Evolutionary conservation across 2,888 invertebrate genomes (phyloP).

Genomic region (Drosophila percnosoma): DNA sequence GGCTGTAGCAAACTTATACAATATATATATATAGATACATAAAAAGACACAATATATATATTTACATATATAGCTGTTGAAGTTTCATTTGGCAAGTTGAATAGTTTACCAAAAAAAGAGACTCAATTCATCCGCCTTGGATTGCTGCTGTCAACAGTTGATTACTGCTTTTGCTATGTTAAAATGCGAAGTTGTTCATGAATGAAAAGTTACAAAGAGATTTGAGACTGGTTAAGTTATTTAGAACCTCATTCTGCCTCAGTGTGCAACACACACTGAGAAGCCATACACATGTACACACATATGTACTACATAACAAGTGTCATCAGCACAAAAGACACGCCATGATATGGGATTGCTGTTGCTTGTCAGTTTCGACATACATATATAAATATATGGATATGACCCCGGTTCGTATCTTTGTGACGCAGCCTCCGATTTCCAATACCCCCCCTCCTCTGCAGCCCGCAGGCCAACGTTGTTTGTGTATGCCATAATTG

Average conservation of each 20-base stretch:
- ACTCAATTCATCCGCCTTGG: neutral
- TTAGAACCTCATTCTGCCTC: neutral
- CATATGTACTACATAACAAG: conserved; percentile 59
- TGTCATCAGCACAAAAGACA: conserved; percentile 73
- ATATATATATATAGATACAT: too few species aligned
- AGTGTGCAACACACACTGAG: conserved; percentile 1
- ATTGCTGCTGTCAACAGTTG: neutral
- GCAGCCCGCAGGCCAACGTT: neutral
- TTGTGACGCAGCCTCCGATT: conserved; percentile 9
- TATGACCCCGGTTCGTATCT: conserved; percentile 49
- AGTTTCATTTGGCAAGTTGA: neutral
- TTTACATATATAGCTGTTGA: neutral
- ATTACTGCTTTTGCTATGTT: neutral
- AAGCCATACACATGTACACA: conserved; percentile 9
- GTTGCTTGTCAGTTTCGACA: conserved; percentile 20
- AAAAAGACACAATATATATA: neutral
- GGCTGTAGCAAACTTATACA: neutral
- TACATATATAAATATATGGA: conserved; percentile 6
- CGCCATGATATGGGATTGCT: conserved; percentile 46
- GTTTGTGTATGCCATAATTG: conserved; percentile 60
- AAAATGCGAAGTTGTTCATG: neutral
- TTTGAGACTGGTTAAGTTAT: neutral
- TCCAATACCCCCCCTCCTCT: neutral
- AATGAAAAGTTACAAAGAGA: conserved; percentile 1
- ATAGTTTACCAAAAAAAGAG: neutral